These are phyloP conservation scores for Microcebus tavaratra DNA, from an alignment of 2,113 vertebrate genomes.

Conservation along the genomic window DNA sequence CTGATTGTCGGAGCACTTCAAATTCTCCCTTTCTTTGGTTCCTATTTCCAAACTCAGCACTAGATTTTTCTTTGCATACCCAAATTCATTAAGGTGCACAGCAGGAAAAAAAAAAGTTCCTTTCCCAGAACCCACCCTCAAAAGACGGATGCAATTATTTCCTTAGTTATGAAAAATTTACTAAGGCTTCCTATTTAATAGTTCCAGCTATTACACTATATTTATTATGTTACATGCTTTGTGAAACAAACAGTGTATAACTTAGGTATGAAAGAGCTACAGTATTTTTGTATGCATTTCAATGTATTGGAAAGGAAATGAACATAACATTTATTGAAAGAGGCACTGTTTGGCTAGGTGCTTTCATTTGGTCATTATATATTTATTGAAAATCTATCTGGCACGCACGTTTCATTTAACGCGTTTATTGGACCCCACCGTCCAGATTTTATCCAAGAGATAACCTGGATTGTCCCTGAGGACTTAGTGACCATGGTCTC, in stretches of 20 bases:
- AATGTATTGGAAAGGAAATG: slow-evolving; percentile 13
- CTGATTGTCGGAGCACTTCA: not conserved
- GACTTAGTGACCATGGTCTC: not conserved
- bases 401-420: not conserved
- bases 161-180: not conserved
- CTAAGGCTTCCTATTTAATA: not conserved
- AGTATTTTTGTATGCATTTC: not conserved
- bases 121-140: not conserved
- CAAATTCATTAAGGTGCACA: not conserved
- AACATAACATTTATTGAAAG: not conserved
- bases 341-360: not conserved
- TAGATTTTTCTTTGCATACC: not conserved
- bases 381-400: not conserved
- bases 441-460: not conserved
- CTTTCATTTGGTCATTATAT: not conserved
- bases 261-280: not conserved
- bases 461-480: not conserved
- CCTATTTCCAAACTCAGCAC: not conserved
- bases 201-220: not conserved
- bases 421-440: not conserved
- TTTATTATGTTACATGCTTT: not conserved
- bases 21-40: not conserved
- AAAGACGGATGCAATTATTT: not conserved
- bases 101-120: not conserved
- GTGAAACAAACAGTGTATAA: not conserved